Percentiles rank a stretch among this genome's conserved stretches.
Evolutionary conservation across 2,113 vertebrate species (phyloP).

Genomic region (Solea senegalensis): DNA sequence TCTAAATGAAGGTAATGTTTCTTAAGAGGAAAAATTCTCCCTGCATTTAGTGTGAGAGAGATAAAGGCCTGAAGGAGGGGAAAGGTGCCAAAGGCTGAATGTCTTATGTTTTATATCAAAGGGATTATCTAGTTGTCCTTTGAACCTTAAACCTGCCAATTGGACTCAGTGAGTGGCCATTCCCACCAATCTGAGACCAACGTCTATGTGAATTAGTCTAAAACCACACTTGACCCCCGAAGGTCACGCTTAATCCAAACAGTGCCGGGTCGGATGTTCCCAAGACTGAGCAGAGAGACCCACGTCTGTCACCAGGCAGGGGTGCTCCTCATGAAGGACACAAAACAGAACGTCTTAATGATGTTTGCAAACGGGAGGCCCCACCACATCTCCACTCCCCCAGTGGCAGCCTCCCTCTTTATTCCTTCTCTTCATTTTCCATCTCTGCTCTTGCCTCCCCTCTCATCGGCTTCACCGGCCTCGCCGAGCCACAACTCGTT

Average conservation of each 20-base stretch:
- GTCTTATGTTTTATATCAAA: constrained; percentile 66
- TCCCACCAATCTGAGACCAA: constrained; percentile 67
- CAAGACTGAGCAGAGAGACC: constrained; percentile 62
- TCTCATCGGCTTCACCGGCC: not conserved
- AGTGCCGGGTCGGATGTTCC: constrained; percentile 74
- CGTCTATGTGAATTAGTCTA: constrained; percentile 75
- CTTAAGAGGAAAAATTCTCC: not conserved
- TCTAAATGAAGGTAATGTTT: not conserved
- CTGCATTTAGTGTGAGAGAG: not conserved
- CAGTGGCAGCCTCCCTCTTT: not conserved
- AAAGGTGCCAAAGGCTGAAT: constrained; percentile 22
- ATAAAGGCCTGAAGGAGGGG: constrained; percentile 1
- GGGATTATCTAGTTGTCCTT: constrained; percentile 78
- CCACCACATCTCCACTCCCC: constrained; percentile 15
- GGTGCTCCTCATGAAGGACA: constrained; percentile 56
- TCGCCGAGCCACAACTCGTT: constrained; percentile 51
- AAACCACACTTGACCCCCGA: constrained; percentile 78
- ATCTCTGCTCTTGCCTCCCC: constrained; percentile 9
- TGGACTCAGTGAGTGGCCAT: constrained; percentile 52
- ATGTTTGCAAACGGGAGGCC: constrained; percentile 68
- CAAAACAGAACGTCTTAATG: constrained; percentile 78
- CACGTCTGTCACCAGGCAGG: constrained; percentile 66
- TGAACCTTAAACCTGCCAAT: constrained; percentile 53
- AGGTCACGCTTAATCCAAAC: constrained; percentile 74
- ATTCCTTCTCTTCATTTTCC: constrained; percentile 10